Base-by-base conservation (phyloP, 2,888 invertebrate genomes). In the Heteropelma amictum region DNA sequence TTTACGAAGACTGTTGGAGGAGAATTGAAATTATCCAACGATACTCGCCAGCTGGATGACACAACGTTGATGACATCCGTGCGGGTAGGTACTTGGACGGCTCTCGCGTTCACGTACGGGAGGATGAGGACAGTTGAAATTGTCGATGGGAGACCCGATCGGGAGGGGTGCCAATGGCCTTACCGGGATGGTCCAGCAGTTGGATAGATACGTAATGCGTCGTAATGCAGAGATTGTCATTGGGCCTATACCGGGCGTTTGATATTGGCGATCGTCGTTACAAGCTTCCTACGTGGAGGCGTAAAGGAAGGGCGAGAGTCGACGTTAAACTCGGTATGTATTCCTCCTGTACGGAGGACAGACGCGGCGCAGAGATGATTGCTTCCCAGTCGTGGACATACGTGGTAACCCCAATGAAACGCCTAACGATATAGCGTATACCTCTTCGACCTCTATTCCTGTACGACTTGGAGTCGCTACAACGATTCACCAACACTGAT, bases 401-500 rank as follows among this genome's bases (percentile, higher is more conserved):
- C 30, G 45, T 33, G 35, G 33, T 58, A 19, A 51, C 26, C 51
- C 56, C 40, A 51, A 64, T 56, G 56, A 10, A 54, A 42, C 19
- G 10, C 21, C 26, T 17, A 49, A 23, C 63, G 33, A 23, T 23
- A 33, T 47, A 47, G 51, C 30, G 8, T 17, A 17, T 17, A 14
- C 14, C 28, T 28, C 28, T 49, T 35, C 35, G 12, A 49, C 42
- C 58, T 61, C 35, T 28, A 51, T 40, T 33, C 40, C 35, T 1
- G 35, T 53, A 40, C 60, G 58, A 60, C 38, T 72, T 67, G 17
- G 60, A 72, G 67, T 67, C 35, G 35, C 30, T 42, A 42, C 49
- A 53, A 65, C 65, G 12, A 65, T 72, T 67, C 78, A 72, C 76
- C 54, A 53, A 73, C 73, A 78, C 70, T 70, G 56, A 78, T 80